Evolutionary conservation across 1,140 invertebrate species (phyloP).

Genomic region (Heterodera schachtii): DNA sequence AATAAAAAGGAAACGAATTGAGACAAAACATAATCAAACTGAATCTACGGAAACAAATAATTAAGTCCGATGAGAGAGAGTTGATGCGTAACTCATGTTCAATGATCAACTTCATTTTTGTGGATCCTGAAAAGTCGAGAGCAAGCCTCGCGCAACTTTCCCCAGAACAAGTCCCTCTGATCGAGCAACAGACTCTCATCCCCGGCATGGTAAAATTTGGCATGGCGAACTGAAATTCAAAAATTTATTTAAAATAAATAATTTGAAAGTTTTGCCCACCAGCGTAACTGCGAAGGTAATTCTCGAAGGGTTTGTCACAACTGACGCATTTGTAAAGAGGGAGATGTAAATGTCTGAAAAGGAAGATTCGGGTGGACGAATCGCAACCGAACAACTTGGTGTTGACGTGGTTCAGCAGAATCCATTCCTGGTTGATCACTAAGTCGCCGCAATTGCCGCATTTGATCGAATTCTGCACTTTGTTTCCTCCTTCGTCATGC

Average conservation of each 20-base stretch:
- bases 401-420: slow-evolving; percentile 32
- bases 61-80: background rate
- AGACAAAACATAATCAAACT: too few relatives aligned
- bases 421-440: slow-evolving; percentile 32
- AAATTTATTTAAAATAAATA: background rate
- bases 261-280: background rate
- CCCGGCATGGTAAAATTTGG: slow-evolving; percentile 30
- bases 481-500: background rate
- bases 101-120: background rate
- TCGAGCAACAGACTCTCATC: slow-evolving; percentile 28
- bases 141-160: slow-evolving; percentile 21
- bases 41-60: too few relatives aligned
- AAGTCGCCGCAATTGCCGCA: slow-evolving; percentile 27
- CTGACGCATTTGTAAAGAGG: slow-evolving; percentile 28
- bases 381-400: slow-evolving; percentile 3
- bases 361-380: background rate
- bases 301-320: slow-evolving; percentile 30
- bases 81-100: background rate
- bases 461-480: slow-evolving; percentile 20
- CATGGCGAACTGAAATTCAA: slow-evolving; percentile 14
- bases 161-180: slow-evolving; percentile 26
- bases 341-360: slow-evolving; percentile 29
- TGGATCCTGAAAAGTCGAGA: slow-evolving; percentile 11
- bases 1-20: too few relatives aligned
- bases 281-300: slow-evolving; percentile 28